Percentiles rank a stretch among this genome's conserved stretches.
These are phyloP conservation scores for Ectemnius lituratus DNA, from an alignment of 2,888 invertebrate species.

Conservation along the genomic window DNA sequence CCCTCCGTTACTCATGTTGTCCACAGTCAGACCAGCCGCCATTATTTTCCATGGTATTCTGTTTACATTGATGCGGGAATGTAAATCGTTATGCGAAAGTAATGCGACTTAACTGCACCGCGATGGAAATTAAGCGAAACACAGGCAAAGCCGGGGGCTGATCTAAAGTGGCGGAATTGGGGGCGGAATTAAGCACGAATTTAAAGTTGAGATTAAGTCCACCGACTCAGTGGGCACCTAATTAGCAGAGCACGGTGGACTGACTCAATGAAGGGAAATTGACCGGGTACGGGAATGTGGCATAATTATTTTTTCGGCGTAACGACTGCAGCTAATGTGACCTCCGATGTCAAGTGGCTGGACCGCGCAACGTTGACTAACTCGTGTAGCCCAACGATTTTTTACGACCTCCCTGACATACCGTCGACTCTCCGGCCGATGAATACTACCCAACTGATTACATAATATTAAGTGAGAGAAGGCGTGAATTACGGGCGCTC, in stretches of 20 bases:
- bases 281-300: slow-evolving; percentile 3
- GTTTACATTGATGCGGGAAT: slow-evolving; percentile 22
- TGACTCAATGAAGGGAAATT: slow-evolving; percentile 14
- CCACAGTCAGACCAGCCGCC: too few species aligned
- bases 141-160: slow-evolving; percentile 37
- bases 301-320: slow-evolving; percentile 53
- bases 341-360: slow-evolving; percentile 38
- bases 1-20: too few species aligned
- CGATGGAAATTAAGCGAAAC: slow-evolving; percentile 21
- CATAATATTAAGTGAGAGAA: slow-evolving; percentile 38
- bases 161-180: slow-evolving; percentile 65
- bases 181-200: slow-evolving; percentile 50
- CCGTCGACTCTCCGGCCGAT: too few species aligned
- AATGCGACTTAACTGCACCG: slow-evolving; percentile 8
- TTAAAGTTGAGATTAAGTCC: slow-evolving; percentile 48
- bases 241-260: slow-evolving; percentile 13
- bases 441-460: slow-evolving; percentile 32
- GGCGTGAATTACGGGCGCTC: slow-evolving; percentile 31
- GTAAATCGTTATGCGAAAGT: slow-evolving; percentile 21
- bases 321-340: slow-evolving; percentile 43
- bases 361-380: slow-evolving; percentile 30
- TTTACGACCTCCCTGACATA: not conserved
- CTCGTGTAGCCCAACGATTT: not conserved
- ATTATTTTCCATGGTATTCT: not conserved
- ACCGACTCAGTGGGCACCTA: not conserved